These are phyloP conservation scores for Cydia strobilella DNA, from an alignment of 1,140 invertebrate genomes.

Conservation along the genomic window DNA sequence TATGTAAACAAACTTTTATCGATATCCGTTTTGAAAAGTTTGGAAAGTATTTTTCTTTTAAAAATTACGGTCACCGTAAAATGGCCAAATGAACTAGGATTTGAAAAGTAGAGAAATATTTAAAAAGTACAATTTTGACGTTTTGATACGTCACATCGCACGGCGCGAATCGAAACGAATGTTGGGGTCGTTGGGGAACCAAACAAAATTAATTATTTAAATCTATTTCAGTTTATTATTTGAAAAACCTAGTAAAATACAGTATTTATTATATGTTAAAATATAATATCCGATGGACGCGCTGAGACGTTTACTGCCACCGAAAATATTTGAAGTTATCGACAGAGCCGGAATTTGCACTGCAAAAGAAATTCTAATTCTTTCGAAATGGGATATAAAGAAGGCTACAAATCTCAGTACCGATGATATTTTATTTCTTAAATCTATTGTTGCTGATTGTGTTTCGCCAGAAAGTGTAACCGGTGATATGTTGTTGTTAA, in stretches of 20 bases:
- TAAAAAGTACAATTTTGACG: not conserved
- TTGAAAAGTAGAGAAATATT: not conserved
- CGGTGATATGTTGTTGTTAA: constrained; percentile 40
- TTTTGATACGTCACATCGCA: not conserved
- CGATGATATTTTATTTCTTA: constrained; percentile 61
- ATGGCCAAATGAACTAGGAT: not conserved
- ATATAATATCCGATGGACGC: not conserved
- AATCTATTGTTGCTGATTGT: constrained; percentile 52
- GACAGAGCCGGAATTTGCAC: constrained; percentile 60
- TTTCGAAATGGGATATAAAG: constrained; percentile 65
- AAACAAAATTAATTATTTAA: not conserved
- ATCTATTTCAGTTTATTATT: not conserved
- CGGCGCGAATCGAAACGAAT: not conserved
- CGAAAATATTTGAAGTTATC: constrained; percentile 56
- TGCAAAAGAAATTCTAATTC: constrained; percentile 56
- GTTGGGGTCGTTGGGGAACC: too few relatives aligned
- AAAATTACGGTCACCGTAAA: not conserved
- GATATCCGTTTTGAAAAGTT: constrained; percentile 10
- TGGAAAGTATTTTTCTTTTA: constrained; percentile 21
- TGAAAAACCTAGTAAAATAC: not conserved
- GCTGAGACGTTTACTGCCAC: constrained; percentile 52
- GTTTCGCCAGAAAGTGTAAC: constrained; percentile 43
- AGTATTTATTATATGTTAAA: not conserved
- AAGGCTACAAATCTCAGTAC: constrained; percentile 57
- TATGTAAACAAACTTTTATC: not conserved